Evolutionary conservation across 2,888 invertebrate genomes (phyloP), one percentile per base, ranked within the genome.

Genomic region (Ferrisia virgata): DNA sequence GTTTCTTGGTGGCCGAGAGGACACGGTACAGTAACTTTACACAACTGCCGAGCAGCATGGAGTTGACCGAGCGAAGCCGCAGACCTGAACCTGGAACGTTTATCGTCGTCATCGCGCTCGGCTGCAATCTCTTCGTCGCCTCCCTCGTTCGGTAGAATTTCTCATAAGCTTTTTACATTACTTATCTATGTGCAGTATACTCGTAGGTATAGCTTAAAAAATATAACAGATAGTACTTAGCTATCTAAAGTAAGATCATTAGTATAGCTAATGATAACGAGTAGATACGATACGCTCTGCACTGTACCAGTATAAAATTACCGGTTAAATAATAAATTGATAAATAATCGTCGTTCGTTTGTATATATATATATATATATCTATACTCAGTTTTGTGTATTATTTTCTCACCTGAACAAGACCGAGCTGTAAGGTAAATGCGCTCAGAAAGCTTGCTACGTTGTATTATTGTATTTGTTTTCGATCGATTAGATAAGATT

Each of bases 11-110:
- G 3, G 1, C 31, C 31, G 72, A 28, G 72, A 28, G 72, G 72
- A 78, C 39, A 78, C 78, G 78, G 78, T 78, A 78, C 78, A 36
- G 22, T 78, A 28, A 13, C 22, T n/a, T 39, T 28, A 78, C 36
- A 78, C 78, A 78, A 78, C 36, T 18, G 76, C n/a, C 15, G 28
- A 22, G 28, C 58, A 58, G 9, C 25, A 1, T 2, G 9, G 58
- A 58, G 58, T 58, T 39, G 78, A 78, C 36, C 78, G 39, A 78
- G 78, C 39, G 78, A 78, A 78, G 25, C 78, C 78, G n/a, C 36
- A 78, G 36, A 28, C 78, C 39, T 78, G 36, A 36, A 78, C 36
- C 2, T 28, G 78, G n/a, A 22, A 36, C 33, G 72, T 72, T 33
- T 72, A 33, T 72, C 72, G 31, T 69, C 28, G 15, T n/a, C 28